A percentile compares a stretch with the other conserved stretches of the same genome.
phyloP scores from a whole-genome alignment of 2,113 vertebrate species.

The Petrocephalus zakoni region DNA sequence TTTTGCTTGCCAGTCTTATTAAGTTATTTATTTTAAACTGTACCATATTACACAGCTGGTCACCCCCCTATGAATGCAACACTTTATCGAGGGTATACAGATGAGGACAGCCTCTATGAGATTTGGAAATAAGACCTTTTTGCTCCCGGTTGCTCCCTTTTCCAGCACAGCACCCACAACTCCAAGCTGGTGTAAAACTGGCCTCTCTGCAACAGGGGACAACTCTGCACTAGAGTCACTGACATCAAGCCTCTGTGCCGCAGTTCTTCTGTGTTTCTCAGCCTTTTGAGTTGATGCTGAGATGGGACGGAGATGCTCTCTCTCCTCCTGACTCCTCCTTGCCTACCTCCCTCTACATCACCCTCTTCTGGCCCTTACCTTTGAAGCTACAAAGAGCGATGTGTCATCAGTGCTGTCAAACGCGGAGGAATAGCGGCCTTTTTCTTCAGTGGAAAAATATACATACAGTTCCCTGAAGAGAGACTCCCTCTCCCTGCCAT shows the following conservation, averaged over 20 bases:
- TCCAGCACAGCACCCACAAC: neutral
- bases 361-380: neutral
- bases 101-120: neutral
- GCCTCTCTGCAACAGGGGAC: neutral
- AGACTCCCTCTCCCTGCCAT: slow-evolving; percentile 24
- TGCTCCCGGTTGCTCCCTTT: neutral
- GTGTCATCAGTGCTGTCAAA: neutral
- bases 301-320: neutral
- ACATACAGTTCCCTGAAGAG: slow-evolving; percentile 11
- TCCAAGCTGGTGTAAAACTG: neutral
- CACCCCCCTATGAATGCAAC: neutral
- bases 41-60: neutral
- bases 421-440: neutral
- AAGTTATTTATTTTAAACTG: neutral
- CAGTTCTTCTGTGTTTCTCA: neutral
- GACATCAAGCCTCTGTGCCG: neutral
- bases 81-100: neutral
- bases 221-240: neutral
- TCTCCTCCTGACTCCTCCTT: neutral
- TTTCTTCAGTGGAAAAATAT: neutral
- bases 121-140: neutral
- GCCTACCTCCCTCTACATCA: neutral
- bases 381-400: neutral
- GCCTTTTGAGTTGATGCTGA: neutral
- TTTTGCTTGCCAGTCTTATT: neutral